Conservation (phyloP, 2,888 invertebrate species). For the Heliconius charithonia region DNA sequence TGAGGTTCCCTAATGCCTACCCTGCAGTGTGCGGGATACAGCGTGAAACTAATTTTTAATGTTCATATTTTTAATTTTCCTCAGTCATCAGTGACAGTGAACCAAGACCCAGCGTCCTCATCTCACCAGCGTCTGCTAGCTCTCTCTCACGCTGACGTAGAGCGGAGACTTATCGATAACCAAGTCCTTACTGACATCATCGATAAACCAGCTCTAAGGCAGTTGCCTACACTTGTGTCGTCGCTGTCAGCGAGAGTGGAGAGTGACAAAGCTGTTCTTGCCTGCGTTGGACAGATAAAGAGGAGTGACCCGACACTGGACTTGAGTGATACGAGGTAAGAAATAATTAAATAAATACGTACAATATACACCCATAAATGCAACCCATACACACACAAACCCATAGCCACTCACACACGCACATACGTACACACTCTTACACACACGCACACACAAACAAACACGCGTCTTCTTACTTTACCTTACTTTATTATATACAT, state of each 20-base stretch:
- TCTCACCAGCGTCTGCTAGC: slow-evolving; percentile 95
- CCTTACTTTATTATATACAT: too few species aligned
- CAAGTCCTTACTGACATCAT: slow-evolving; percentile 93
- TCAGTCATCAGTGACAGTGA: slow-evolving; percentile 81
- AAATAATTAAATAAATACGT: too few species aligned
- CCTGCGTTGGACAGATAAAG: slow-evolving; percentile 87
- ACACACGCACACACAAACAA: too few species aligned
- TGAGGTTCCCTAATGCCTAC: too few species aligned
- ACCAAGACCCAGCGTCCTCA: slow-evolving; percentile 91
- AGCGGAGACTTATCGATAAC: slow-evolving; percentile 95
- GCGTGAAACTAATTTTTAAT: too few species aligned
- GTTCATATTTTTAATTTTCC: not conserved
- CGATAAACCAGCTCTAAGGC: slow-evolving; percentile 91
- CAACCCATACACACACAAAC: too few species aligned
- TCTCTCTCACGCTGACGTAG: slow-evolving; percentile 92
- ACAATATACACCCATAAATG: too few species aligned
- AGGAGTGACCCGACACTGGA: slow-evolving; percentile 85
- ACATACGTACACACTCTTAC: too few species aligned
- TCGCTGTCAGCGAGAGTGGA: slow-evolving; percentile 91
- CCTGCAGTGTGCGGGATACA: too few species aligned
- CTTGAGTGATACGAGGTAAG: slow-evolving; percentile 84
- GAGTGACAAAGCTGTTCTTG: slow-evolving; percentile 94
- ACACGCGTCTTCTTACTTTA: too few species aligned
- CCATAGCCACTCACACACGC: too few species aligned
- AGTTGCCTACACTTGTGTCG: slow-evolving; percentile 87